Evolutionary conservation across 2,113 vertebrate species (phyloP).

Genomic region (Oxyura jamaicensis): DNA sequence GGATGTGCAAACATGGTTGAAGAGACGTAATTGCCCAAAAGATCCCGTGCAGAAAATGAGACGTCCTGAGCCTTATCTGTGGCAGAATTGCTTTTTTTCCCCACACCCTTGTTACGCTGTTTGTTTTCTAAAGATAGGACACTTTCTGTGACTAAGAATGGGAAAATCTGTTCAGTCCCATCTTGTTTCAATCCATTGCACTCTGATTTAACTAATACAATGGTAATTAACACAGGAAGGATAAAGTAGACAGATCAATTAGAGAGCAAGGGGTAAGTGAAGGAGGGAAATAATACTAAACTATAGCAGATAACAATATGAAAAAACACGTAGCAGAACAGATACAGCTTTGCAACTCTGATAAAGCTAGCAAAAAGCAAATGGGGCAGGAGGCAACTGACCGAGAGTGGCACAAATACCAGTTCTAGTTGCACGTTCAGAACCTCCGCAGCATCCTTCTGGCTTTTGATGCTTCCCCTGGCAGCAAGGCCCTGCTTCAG

Average conservation of each 20-base stretch:
- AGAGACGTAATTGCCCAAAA: not conserved
- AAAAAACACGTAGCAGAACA: not conserved
- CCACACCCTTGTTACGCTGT: fast-evolving
- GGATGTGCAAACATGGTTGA: not conserved
- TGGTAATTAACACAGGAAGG: not conserved
- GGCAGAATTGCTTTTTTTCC: not conserved
- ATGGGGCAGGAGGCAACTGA: not conserved
- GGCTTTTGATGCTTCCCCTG: not conserved
- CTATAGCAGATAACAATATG: not conserved
- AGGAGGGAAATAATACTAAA: not conserved
- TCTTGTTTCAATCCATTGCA: not conserved
- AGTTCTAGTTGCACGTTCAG: not conserved
- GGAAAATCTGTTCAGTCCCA: not conserved
- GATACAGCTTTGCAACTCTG: not conserved
- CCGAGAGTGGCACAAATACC: not conserved
- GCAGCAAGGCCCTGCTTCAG: not conserved
- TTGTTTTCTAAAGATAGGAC: fast-evolving
- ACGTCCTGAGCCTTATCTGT: not conserved
- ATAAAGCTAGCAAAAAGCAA: fast-evolving
- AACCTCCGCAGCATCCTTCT: fast-evolving
- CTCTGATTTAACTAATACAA: not conserved
- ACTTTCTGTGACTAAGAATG: not conserved
- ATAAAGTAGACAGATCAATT: not conserved
- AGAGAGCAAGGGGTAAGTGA: not conserved
- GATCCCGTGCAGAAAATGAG: not conserved